A percentile compares a stretch with the other conserved stretches of the same genome.
phyloP scores from a whole-genome alignment of 1,140 invertebrate genomes.

The Lordiphosa mommai region DNA sequence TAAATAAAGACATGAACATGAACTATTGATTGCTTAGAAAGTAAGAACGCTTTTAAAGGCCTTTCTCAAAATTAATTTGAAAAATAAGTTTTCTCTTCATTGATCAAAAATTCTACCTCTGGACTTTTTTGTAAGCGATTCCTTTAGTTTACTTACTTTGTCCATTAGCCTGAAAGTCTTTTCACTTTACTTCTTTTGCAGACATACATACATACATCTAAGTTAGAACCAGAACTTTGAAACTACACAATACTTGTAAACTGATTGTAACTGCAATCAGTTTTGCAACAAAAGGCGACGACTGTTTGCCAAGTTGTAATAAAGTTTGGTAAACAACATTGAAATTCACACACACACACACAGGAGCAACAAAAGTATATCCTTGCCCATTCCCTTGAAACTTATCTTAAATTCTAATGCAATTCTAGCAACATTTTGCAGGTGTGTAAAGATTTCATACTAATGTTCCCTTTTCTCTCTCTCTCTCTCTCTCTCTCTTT shows the following conservation, averaged over 20 bases:
- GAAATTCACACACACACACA: conserved; percentile 15
- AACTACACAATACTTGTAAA: conserved; percentile 39
- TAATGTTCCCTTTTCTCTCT: conserved; percentile 46
- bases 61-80: too few species aligned
- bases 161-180: conserved; percentile 11
- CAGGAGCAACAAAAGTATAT: conserved; percentile 13
- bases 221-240: neutral
- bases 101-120: too few species aligned
- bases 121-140: too few species aligned
- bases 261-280: conserved; percentile 70
- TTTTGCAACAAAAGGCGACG: conserved; percentile 64
- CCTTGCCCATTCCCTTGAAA: conserved; percentile 24
- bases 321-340: conserved; percentile 70
- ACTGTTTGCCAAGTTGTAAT: conserved; percentile 76
- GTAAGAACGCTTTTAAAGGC: too few species aligned
- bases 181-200: conserved; percentile 8
- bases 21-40: too few species aligned
- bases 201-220: neutral
- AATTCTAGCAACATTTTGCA: conserved; percentile 30
- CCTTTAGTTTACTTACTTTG: too few species aligned
- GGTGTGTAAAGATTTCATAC: conserved; percentile 51
- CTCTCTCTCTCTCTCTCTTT: conserved; percentile 27
- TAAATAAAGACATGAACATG: neutral
- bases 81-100: too few species aligned
- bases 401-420: conserved; percentile 78